A percentile compares a stretch with the other conserved stretches of the same genome.
Evolutionary conservation across 2,888 invertebrate genomes (phyloP).

Genomic region (Trimorus sp.): DNA sequence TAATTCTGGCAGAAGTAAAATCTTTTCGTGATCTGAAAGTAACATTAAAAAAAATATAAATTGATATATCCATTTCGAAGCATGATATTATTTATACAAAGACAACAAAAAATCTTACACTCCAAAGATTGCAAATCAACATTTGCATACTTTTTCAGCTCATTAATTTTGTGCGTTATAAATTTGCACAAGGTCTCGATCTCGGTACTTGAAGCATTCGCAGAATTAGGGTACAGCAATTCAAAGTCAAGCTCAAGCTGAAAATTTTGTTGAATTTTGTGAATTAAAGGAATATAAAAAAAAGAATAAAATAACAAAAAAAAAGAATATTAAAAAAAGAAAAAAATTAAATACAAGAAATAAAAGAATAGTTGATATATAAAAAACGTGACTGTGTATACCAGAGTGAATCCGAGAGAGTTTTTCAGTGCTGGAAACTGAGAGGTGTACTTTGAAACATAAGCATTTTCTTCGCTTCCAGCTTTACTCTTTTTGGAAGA

Average conservation of each 20-base stretch:
- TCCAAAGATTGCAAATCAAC: background rate
- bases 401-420: background rate
- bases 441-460: background rate
- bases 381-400: background rate
- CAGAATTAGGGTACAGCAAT: background rate
- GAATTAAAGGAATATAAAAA: too few relatives aligned
- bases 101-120: background rate
- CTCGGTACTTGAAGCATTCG: background rate
- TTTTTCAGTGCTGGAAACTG: background rate
- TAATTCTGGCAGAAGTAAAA: background rate
- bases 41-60: background rate
- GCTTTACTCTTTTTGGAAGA: background rate
- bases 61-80: background rate
- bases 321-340: background rate
- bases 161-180: background rate
- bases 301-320: too few relatives aligned
- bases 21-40: background rate
- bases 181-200: background rate
- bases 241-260: slow-evolving; percentile 1
- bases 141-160: background rate
- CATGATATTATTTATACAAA: too few relatives aligned
- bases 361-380: too few relatives aligned
- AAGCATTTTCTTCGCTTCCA: background rate
- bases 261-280: too few relatives aligned
- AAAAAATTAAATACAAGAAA: too few relatives aligned